Conservation (phyloP, 2,113 vertebrate species). For the Todiramphus chloris region DNA sequence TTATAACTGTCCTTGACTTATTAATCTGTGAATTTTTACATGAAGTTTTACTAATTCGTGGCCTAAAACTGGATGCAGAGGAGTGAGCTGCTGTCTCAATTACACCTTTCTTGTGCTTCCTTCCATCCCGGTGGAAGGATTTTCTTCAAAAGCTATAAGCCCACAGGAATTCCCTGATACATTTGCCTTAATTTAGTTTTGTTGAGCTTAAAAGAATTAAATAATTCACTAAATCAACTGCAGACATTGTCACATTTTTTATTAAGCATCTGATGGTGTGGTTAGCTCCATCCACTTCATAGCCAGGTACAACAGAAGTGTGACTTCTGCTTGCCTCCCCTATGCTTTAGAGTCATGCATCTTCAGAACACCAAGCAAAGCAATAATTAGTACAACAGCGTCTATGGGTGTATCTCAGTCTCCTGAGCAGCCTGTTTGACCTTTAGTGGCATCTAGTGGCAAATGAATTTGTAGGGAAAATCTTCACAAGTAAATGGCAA, state of each 20-base stretch:
- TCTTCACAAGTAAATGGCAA: background rate
- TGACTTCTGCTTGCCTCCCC: background rate
- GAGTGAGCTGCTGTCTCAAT: background rate
- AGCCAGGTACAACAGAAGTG: background rate
- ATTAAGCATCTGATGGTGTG: background rate
- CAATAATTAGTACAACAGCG: rapidly evolving
- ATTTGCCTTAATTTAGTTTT: background rate
- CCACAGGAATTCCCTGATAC: background rate
- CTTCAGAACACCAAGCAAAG: background rate
- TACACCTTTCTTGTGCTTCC: background rate
- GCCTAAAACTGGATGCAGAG: background rate
- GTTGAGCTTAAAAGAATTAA: background rate
- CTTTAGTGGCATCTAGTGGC: slow-evolving; percentile 47
- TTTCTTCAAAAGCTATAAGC: background rate
- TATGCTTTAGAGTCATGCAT: rapidly evolving
- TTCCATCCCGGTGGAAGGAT: background rate
- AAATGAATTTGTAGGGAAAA: background rate
- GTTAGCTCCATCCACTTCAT: background rate
- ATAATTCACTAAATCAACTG: background rate
- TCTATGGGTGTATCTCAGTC: background rate
- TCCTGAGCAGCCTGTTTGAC: background rate
- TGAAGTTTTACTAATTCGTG: background rate
- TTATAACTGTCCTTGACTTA: background rate
- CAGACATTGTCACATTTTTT: background rate
- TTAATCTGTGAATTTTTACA: background rate